Conservation (phyloP, 2,888 invertebrate species). For the Artemia sp. region DNA sequence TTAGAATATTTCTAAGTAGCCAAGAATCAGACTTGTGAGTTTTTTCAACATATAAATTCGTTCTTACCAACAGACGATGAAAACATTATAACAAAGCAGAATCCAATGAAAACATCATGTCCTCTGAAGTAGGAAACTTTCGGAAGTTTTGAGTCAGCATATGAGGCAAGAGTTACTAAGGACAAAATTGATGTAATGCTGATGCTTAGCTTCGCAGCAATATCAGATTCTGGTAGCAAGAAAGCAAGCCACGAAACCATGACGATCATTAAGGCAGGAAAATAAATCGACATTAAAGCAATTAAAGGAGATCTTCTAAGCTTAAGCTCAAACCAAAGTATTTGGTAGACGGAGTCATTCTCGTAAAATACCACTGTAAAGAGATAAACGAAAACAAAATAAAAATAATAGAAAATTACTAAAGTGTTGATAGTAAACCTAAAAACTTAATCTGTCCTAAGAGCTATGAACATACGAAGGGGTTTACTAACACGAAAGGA, state of each 20-base stretch:
- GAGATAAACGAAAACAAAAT: too few relatives aligned
- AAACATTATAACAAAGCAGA: background rate
- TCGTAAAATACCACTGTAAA: too few relatives aligned
- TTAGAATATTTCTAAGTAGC: too few relatives aligned
- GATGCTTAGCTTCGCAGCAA: background rate
- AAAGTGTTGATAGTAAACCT: too few relatives aligned
- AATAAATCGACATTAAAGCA: background rate
- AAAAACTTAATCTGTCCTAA: too few relatives aligned
- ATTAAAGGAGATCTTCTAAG: background rate
- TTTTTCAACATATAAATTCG: too few relatives aligned
- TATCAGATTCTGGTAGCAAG: background rate
- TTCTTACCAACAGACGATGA: background rate
- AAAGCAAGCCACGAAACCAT: conserved; percentile 1
- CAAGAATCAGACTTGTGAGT: too few relatives aligned
- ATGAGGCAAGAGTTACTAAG: background rate
- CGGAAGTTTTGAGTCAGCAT: background rate
- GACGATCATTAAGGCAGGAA: background rate
- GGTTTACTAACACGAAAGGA: too few relatives aligned
- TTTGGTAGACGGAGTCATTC: too few relatives aligned
- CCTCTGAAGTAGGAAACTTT: background rate
- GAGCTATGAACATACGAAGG: too few relatives aligned
- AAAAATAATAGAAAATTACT: too few relatives aligned
- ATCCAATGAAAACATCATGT: background rate
- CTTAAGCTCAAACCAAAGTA: background rate
- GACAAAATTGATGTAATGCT: background rate